These are phyloP conservation scores for Drosophila subquinaria DNA, from an alignment of 2,888 invertebrate genomes.

Conservation along the genomic window DNA sequence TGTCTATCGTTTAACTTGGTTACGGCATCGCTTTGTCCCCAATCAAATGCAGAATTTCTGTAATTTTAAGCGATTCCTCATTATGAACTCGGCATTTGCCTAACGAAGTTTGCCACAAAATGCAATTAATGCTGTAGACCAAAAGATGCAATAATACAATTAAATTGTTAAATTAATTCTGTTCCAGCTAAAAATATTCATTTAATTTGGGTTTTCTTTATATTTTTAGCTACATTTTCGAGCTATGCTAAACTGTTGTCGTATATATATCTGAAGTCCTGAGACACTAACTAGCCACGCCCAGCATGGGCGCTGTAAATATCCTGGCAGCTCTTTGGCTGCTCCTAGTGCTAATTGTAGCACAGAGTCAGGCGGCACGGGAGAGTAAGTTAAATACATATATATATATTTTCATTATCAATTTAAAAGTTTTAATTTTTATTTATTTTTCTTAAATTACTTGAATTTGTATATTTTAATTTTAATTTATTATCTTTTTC, in stretches of 20 bases:
- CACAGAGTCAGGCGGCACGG: slow-evolving; percentile 58
- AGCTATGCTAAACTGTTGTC: slow-evolving; percentile 21
- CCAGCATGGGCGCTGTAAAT: slow-evolving; percentile 63
- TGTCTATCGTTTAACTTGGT: not conserved
- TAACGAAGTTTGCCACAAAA: slow-evolving; percentile 30
- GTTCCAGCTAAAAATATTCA: not conserved
- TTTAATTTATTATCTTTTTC: not conserved
- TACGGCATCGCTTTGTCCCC: slow-evolving; percentile 26
- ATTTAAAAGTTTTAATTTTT: not conserved
- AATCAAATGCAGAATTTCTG: slow-evolving; percentile 42
- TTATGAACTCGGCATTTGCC: slow-evolving; percentile 25
- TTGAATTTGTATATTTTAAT: too few relatives aligned
- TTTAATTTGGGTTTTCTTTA: not conserved
- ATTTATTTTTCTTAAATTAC: too few relatives aligned
- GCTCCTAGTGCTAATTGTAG: slow-evolving; percentile 55
- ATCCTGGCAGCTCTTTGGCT: slow-evolving; percentile 38
- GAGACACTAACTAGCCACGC: slow-evolving; percentile 29
- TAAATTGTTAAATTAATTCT: slow-evolving; percentile 9
- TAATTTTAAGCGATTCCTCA: slow-evolving; percentile 39
- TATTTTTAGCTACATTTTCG: slow-evolving; percentile 32
- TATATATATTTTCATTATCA: too few relatives aligned
- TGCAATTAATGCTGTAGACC: not conserved
- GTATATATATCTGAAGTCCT: slow-evolving; percentile 2
- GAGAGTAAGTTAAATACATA: slow-evolving; percentile 69
- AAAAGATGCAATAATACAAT: slow-evolving; percentile 39